phyloP scores from a whole-genome alignment of 2,888 invertebrate genomes.

The Phengaris arion region DNA sequence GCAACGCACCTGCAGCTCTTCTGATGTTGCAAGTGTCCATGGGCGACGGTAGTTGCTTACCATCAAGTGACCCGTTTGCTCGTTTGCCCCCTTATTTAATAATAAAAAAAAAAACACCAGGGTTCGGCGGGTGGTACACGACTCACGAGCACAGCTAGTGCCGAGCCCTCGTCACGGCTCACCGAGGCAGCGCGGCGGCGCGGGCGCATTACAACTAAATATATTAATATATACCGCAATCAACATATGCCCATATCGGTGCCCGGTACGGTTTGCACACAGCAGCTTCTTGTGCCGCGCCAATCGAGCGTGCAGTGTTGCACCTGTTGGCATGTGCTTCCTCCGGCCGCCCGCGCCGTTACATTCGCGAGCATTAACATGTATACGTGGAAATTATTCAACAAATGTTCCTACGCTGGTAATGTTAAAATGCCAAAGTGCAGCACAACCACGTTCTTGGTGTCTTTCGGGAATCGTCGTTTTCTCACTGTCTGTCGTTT shows the following conservation, averaged over 20 bases:
- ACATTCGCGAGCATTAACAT: not conserved
- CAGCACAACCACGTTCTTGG: too few relatives aligned
- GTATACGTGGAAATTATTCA: not conserved
- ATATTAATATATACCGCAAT: not conserved
- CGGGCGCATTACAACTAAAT: not conserved
- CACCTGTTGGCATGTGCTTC: not conserved
- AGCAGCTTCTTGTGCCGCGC: not conserved
- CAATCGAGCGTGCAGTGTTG: not conserved
- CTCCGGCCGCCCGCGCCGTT: not conserved
- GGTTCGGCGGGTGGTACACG: not conserved
- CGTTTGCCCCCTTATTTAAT: too few relatives aligned
- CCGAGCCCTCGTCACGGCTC: constrained; percentile 2
- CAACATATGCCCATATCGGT: not conserved
- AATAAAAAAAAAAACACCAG: too few relatives aligned
- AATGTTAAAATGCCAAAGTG: too few relatives aligned
- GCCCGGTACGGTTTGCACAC: not conserved
- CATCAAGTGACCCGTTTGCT: too few relatives aligned
- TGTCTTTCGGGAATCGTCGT: too few relatives aligned
- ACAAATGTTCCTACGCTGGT: too few relatives aligned
- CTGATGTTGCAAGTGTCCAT: too few relatives aligned
- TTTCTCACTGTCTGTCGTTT: too few relatives aligned
- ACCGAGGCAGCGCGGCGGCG: not conserved
- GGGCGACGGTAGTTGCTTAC: too few relatives aligned
- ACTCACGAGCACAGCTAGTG: not conserved
- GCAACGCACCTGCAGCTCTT: too few relatives aligned